Conservation (phyloP, 2,113 vertebrate species). For the Capreolus pygargus region DNA sequence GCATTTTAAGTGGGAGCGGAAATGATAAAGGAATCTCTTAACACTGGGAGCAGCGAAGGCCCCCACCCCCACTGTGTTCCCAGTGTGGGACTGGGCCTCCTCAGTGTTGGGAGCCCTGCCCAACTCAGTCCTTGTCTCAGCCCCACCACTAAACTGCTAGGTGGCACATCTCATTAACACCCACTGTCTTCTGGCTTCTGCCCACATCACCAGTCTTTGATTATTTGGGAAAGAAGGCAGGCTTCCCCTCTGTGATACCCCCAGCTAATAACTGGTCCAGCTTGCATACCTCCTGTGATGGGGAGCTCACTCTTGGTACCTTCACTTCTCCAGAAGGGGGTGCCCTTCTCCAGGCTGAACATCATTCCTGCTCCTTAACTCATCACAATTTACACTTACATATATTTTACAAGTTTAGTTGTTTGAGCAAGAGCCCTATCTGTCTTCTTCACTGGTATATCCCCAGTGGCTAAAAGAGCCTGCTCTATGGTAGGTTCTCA, state of each 20-base stretch:
- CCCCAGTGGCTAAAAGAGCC: not conserved
- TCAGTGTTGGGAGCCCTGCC: not conserved
- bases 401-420: not conserved
- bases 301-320: not conserved
- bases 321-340: not conserved
- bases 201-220: not conserved
- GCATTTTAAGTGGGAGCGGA: not conserved
- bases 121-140: too few relatives aligned
- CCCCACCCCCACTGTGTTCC: not conserved
- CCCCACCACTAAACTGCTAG: not conserved
- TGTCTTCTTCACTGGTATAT: not conserved
- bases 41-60: not conserved
- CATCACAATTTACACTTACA: not conserved
- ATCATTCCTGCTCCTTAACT: not conserved
- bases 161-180: not conserved
- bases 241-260: not conserved
- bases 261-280: not conserved
- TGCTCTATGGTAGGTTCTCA: not conserved
- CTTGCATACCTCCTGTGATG: not conserved
- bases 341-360: not conserved
- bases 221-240: not conserved
- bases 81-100: not conserved
- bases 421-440: slow-evolving; percentile 4
- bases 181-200: not conserved
- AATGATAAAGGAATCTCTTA: not conserved